Percentiles rank a stretch among this genome's conserved stretches.
Conservation (phyloP, 2,113 vertebrate species). For the Taxidea taxus region DNA sequence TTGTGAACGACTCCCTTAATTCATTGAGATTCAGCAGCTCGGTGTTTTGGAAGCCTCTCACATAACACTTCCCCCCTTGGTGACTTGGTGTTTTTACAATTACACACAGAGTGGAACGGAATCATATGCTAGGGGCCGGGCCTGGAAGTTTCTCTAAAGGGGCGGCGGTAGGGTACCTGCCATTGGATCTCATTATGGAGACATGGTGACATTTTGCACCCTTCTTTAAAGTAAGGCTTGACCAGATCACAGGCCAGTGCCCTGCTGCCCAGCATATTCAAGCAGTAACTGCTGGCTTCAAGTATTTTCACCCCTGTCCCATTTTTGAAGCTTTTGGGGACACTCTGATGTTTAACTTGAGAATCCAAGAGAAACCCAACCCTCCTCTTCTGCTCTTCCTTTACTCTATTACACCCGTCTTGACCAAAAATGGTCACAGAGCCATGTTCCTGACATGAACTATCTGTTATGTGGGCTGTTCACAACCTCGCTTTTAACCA, state of each 20-base stretch:
- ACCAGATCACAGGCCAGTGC: slow-evolving; percentile 53
- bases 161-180: background rate
- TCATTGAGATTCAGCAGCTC: slow-evolving; percentile 51
- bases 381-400: slow-evolving; percentile 7
- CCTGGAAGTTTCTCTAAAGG: background rate
- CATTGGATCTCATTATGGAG: slow-evolving; percentile 14
- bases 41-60: slow-evolving; percentile 49
- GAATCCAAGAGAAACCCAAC: background rate
- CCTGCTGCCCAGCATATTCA: slow-evolving; percentile 55
- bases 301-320: background rate
- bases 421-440: slow-evolving; percentile 40
- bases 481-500: slow-evolving; percentile 73
- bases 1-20: slow-evolving; percentile 46
- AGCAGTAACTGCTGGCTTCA: background rate
- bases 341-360: slow-evolving; percentile 54
- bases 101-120: background rate
- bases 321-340: slow-evolving; percentile 45
- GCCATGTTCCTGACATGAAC: slow-evolving; percentile 50
- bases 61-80: background rate
- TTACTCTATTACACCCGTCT: slow-evolving; percentile 42
- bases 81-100: slow-evolving; percentile 30
- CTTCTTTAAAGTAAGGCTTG: slow-evolving; percentile 69
- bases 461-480: slow-evolving; percentile 67
- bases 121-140: background rate
- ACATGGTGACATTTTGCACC: slow-evolving; percentile 19